phyloP scores from a whole-genome alignment of 2,888 invertebrate species.

The Bruchidius siliquastri region DNA sequence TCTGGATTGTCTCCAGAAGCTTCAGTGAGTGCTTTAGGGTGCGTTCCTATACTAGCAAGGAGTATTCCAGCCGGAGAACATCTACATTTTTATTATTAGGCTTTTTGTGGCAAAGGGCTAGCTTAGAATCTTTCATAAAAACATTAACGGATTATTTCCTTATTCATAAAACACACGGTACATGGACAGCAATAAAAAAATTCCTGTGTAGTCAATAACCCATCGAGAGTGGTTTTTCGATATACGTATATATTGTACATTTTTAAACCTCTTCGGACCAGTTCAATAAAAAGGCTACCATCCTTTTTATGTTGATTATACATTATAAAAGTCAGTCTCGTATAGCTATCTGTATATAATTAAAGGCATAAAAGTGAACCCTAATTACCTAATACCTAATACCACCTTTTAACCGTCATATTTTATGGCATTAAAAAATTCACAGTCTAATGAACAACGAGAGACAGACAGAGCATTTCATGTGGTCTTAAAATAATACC shows the following conservation, averaged over 20 bases:
- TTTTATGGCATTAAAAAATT: slow-evolving; percentile 26
- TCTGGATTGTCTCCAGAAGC: no score
- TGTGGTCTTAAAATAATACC: slow-evolving; percentile 1
- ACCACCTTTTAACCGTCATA: slow-evolving; percentile 11
- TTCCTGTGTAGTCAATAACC: background rate
- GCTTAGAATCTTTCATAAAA: no score
- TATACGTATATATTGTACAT: background rate
- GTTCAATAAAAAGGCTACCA: background rate
- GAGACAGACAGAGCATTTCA: background rate
- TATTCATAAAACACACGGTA: background rate
- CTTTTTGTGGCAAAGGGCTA: no score
- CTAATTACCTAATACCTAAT: slow-evolving; percentile 1
- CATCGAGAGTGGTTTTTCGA: background rate
- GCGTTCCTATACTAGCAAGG: no score
- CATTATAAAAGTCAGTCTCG: background rate
- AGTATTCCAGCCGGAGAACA: no score
- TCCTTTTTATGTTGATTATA: background rate
- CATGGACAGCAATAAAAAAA: background rate
- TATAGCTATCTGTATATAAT: background rate
- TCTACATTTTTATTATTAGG: no score
- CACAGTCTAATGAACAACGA: slow-evolving; percentile 24
- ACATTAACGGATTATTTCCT: background rate
- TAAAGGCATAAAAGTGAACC: background rate
- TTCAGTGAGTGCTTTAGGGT: no score
- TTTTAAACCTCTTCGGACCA: background rate